Base-by-base conservation (phyloP, 2,113 vertebrate species). In the Mungos mungo region DNA sequence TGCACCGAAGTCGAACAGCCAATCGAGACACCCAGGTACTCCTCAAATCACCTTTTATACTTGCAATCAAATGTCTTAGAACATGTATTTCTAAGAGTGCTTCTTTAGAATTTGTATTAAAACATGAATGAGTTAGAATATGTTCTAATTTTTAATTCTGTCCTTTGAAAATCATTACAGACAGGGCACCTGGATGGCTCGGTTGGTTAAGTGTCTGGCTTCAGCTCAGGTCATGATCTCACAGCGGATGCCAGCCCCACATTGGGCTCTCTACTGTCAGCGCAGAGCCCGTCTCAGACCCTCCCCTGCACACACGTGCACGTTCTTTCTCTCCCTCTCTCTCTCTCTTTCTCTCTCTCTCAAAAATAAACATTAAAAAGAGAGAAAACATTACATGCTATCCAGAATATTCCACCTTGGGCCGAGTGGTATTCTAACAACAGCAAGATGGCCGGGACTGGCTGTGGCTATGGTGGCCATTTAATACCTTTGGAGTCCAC, bases 11-110 rank as follows among this genome's bases (percentile, higher is more conserved):
- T 50, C 50, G 10, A 13, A 50, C 50, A 50, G 12, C 50, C 50
- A 50, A 13, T 14, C 50, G 12, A 14, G 50, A 12, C 50, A 50
- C 50, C 50, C 50, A 50, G 13, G 50, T 50, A 13, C 50, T 13
- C 50, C 33, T 89, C 11, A 66, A 86, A 82, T 96, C 19, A 68
- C 45, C 21, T 93, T 96, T 95, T 82, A 85, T 85, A 80, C 81
- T 52, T 76, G 12, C 27, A 93, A 92, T 15, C 38, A 72, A 52
- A 23, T 95, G 1, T 85, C 47, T 94, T 93, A 76, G 76, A 69
- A 47, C 81, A 72, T 74, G 23, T 91, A 88, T 33, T 7, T 77
- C 41, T 77, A 66, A 85, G 92, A 85, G 16, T 33, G 3, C 14
- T 5, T 81, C 45, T 63, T 93, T 89, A 83, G 45, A 93, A 54